A percentile compares a stretch with the other conserved stretches of the same genome.
Evolutionary conservation across 2,113 vertebrate genomes (phyloP).

Genomic region (Galeopterus variegatus): DNA sequence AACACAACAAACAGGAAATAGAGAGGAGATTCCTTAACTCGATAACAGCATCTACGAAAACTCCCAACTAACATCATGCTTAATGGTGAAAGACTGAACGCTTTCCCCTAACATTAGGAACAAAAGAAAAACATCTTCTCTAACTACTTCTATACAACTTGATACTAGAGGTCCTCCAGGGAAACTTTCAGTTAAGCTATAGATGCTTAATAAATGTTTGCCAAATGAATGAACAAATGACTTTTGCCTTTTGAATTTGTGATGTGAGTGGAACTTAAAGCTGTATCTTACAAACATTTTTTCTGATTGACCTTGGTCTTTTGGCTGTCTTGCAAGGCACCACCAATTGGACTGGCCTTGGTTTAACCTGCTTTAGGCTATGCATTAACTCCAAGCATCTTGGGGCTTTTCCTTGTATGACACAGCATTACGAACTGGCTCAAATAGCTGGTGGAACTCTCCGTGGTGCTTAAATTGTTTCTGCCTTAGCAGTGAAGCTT

Average conservation of each 20-base stretch:
- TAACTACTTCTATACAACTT: not conserved
- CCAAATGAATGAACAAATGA: not conserved
- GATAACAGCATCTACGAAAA: not conserved
- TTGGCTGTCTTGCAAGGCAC: not conserved
- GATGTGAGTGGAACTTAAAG: not conserved
- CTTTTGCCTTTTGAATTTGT: not conserved
- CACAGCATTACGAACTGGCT: not conserved
- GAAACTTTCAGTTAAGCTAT: not conserved
- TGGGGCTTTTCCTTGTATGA: not conserved
- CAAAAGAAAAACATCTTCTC: not conserved
- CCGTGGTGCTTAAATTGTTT: not conserved
- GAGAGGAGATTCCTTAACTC: not conserved
- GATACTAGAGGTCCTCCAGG: too few relatives aligned
- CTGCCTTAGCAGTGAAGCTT: not conserved
- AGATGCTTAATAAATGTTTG: not conserved
- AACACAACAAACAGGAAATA: not conserved
- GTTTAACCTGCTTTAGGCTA: not conserved
- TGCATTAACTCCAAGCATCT: not conserved
- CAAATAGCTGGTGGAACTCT: not conserved
- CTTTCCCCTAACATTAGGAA: too few relatives aligned
- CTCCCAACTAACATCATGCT: too few relatives aligned
- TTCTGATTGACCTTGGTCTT: not conserved
- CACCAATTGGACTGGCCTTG: not conserved
- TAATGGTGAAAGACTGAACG: not conserved
- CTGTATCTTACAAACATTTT: not conserved